phyloP scores from a whole-genome alignment of 2,888 invertebrate species.

The Melangyna quadrimaculata region DNA sequence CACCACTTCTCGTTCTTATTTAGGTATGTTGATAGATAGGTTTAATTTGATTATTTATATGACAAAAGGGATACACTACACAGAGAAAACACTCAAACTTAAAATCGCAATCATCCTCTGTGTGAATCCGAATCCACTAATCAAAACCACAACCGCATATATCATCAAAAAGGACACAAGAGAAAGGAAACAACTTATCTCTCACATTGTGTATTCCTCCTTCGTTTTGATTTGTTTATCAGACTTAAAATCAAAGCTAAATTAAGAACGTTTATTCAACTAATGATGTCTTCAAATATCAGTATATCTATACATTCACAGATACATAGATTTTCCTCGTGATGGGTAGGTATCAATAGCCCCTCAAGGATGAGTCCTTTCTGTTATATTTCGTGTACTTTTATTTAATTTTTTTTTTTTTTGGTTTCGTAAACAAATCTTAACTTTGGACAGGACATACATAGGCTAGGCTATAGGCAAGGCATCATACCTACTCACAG shows the following conservation, averaged over 20 bases:
- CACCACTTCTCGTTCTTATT: neutral
- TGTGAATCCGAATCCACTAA: slow-evolving; percentile 39
- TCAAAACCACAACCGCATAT: slow-evolving; percentile 43
- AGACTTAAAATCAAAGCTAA: slow-evolving; percentile 72
- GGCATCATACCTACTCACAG: slow-evolving; percentile 44
- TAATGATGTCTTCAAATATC: slow-evolving; percentile 68
- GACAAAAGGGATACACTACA: slow-evolving; percentile 2
- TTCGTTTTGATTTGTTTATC: slow-evolving; percentile 72
- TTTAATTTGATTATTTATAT: slow-evolving; percentile 31
- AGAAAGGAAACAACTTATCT: slow-evolving; percentile 40
- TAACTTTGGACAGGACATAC: slow-evolving; percentile 59
- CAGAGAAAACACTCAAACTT: neutral
- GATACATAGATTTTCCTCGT: slow-evolving; percentile 10
- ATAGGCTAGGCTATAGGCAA: slow-evolving; percentile 52
- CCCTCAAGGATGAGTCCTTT: slow-evolving; percentile 60
- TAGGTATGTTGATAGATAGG: too few species aligned
- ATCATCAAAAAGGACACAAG: slow-evolving; percentile 55
- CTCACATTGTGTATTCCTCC: slow-evolving; percentile 64
- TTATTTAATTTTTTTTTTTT: slow-evolving; percentile 16
- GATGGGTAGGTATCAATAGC: slow-evolving; percentile 69
- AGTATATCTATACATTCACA: neutral
- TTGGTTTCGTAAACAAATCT: slow-evolving; percentile 66
- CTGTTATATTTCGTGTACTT: neutral
- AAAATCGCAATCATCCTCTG: slow-evolving; percentile 5
- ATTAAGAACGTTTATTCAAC: slow-evolving; percentile 72